These are phyloP conservation scores for Tachuris rubrigastra DNA, from an alignment of 2,113 vertebrate species.

Conservation along the genomic window DNA sequence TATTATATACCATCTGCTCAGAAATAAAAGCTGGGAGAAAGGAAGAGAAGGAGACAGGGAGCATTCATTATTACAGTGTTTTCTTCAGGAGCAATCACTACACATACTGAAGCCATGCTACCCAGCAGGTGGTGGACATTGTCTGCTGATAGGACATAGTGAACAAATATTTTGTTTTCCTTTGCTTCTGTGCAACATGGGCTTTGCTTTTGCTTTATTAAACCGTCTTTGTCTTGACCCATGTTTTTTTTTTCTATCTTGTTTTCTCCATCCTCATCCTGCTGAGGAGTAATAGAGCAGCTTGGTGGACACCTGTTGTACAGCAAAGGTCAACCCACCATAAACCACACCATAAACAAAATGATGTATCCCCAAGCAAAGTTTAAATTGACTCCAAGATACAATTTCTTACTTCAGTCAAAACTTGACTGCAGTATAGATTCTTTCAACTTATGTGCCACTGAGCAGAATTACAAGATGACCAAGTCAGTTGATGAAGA, in stretches of 20 bases:
- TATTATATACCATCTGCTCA: not conserved
- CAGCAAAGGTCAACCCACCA: not conserved
- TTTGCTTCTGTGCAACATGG: not conserved
- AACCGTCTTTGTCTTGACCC: not conserved
- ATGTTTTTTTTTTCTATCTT: not conserved
- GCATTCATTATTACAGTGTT: fast-evolving
- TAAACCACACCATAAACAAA: not conserved
- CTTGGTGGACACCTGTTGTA: not conserved
- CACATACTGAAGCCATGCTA: not conserved
- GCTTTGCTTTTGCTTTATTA: not conserved
- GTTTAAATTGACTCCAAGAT: not conserved
- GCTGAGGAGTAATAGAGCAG: not conserved
- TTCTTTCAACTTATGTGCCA: not conserved
- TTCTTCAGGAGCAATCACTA: not conserved
- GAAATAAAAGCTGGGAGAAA: not conserved
- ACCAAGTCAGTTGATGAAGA: not conserved
- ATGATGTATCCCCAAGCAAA: not conserved
- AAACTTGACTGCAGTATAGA: not conserved
- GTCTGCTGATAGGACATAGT: not conserved
- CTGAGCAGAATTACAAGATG: not conserved
- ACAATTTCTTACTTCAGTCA: not conserved
- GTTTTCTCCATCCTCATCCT: not conserved
- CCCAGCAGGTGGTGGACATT: not conserved
- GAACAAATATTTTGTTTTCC: not conserved
- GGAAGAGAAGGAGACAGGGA: not conserved